Base-by-base conservation (phyloP, 1,140 invertebrate species). In the Cherax destructor region DNA sequence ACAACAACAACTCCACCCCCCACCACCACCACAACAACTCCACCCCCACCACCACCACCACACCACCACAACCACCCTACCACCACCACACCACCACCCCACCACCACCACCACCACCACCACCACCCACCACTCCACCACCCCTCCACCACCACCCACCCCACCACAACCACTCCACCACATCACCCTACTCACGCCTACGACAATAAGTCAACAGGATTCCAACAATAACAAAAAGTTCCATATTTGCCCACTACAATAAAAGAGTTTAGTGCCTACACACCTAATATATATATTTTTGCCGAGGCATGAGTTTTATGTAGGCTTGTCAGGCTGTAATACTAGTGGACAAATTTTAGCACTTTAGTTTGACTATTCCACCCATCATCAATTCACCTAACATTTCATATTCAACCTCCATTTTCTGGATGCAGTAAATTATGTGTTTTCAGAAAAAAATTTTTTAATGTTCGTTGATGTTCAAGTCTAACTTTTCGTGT, bases 231-330 rank as follows among this genome's bases (percentile, higher is more conserved):
- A 13, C 52, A 13, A 13, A 13, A 9, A 7, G 80, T n/a, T 7
- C 52, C n/a, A 16, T 61, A 61, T 21, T 41, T 49, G 16, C n/a
- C n/a, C 52, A 61, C 6, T 24, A 83, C 80, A 61, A 83, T 83
- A 83, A 83, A 83, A 83, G 80, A 83, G 80, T 83, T 83, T 83
- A 83, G 80, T 59, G 80, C 6, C 80, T 6, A 59, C 52, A 61
- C 61, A 52, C n/a, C 80, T 83, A 83, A 83, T 83, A 83, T 83
- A 56, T 41, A 41, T 56, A 61, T 69, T 69, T 83, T 83, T 69
- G 21, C 81, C 81, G 47, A 69, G 52, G 59, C 59, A 83, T 83
- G 52, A 83, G 61, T 83, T 83, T 83, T 83, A 69, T 69, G 56
- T n/a, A 10, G 81, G 81, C 47, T 59, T 83, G 65, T 69, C 81